Conservation (phyloP, 2,888 invertebrate genomes). For the Sepioteuthis lessoniana region DNA sequence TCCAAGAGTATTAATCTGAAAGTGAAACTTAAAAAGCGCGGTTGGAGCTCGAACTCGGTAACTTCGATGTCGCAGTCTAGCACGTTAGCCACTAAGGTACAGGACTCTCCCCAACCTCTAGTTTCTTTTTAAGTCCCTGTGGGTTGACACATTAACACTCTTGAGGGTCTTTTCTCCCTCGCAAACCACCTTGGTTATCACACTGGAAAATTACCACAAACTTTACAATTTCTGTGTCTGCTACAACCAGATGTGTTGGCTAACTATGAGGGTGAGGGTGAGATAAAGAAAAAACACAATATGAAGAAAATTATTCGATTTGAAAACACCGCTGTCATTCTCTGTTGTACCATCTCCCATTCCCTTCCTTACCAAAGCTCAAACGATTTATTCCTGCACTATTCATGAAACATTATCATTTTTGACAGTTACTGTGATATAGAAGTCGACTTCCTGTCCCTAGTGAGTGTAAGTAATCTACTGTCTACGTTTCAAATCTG, state of each 20-base stretch:
- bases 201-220: background rate
- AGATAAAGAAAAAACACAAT: background rate
- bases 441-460: constrained; percentile 2
- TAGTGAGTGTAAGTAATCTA: constrained; percentile 1
- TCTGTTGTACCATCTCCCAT: background rate
- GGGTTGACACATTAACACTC: too few species aligned
- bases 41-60: too few species aligned
- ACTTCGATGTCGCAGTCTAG: too few species aligned
- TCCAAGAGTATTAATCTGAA: too few species aligned
- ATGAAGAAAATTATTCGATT: background rate
- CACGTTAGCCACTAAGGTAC: too few species aligned
- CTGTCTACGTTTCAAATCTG: background rate
- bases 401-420: background rate
- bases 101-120: too few species aligned
- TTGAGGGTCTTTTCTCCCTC: too few species aligned
- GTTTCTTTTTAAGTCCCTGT: too few species aligned
- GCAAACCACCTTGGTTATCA: background rate
- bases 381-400: background rate
- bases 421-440: background rate
- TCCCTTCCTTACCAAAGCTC: background rate
- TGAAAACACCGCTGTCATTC: background rate
- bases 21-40: too few species aligned
- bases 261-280: background rate
- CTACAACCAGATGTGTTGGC: background rate
- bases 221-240: background rate